Evolutionary conservation across 1,140 invertebrate genomes (phyloP).

Genomic region (Brachionus asplanchnoidis): DNA sequence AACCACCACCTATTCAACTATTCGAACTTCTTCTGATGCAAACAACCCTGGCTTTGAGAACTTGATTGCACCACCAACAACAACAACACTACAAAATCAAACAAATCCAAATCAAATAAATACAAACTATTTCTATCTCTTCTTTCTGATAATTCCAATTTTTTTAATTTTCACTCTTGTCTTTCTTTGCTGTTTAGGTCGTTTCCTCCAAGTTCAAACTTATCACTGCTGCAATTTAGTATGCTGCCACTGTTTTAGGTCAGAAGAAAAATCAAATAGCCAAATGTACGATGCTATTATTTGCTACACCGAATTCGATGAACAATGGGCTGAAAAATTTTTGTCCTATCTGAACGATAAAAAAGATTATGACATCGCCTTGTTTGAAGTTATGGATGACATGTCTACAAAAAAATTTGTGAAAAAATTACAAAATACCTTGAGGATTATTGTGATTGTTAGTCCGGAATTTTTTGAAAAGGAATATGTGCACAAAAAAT

Average conservation of each 20-base stretch:
- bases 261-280: not conserved
- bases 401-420: not conserved
- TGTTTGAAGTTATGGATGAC: not conserved
- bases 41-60: not conserved
- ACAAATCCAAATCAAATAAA: not conserved
- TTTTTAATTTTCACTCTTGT: not conserved
- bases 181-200: conserved; percentile 4
- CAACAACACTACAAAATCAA: not conserved
- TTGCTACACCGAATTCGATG: not conserved
- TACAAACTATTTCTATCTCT: not conserved
- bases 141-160: conserved; percentile 2
- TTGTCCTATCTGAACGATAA: not conserved
- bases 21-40: not conserved
- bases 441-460: not conserved
- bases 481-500: not conserved
- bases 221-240: not conserved
- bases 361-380: not conserved
- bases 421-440: not conserved
- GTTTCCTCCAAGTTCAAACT: not conserved
- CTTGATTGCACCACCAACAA: not conserved
- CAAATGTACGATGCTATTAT: not conserved
- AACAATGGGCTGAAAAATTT: not conserved
- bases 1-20: not conserved
- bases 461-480: not conserved
- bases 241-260: conserved; percentile 17